Evolutionary conservation across 2,797 vertebrate species (phyloP).

Genomic region (Myotis vivesi): DNA sequence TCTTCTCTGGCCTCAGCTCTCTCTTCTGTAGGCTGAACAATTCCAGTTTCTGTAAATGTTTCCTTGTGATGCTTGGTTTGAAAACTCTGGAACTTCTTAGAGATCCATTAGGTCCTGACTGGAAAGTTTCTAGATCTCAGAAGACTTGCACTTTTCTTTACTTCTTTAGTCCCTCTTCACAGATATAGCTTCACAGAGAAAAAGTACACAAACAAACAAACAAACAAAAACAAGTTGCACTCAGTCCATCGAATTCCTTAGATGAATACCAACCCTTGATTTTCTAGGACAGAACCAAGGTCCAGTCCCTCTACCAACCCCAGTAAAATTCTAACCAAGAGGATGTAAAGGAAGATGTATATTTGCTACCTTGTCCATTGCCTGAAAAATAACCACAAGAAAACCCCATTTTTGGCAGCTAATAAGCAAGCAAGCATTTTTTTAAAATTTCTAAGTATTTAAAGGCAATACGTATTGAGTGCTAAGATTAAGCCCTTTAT

Average conservation of each 20-base stretch:
- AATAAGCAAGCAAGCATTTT: background rate
- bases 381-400: background rate
- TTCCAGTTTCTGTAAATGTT: constrained; percentile 26
- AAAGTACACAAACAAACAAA: background rate
- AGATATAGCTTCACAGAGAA: background rate
- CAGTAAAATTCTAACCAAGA: background rate
- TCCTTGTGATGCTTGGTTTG: background rate
- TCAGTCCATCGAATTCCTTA: background rate
- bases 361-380: background rate
- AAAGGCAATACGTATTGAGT: constrained; percentile 27
- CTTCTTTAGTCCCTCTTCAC: constrained; percentile 5
- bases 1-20: background rate
- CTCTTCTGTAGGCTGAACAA: constrained; percentile 15
- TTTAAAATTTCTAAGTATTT: background rate
- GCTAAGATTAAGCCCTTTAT: background rate
- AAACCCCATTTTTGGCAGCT: background rate
- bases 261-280: background rate
- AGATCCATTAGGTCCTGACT: background rate
- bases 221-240: background rate
- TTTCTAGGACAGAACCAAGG: background rate
- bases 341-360: background rate
- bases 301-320: background rate
- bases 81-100: constrained; percentile 48
- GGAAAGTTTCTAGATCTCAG: constrained; percentile 15
- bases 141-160: background rate